Conservation (phyloP, 2,797 vertebrate genomes). For the Thamnophis elegans region DNA sequence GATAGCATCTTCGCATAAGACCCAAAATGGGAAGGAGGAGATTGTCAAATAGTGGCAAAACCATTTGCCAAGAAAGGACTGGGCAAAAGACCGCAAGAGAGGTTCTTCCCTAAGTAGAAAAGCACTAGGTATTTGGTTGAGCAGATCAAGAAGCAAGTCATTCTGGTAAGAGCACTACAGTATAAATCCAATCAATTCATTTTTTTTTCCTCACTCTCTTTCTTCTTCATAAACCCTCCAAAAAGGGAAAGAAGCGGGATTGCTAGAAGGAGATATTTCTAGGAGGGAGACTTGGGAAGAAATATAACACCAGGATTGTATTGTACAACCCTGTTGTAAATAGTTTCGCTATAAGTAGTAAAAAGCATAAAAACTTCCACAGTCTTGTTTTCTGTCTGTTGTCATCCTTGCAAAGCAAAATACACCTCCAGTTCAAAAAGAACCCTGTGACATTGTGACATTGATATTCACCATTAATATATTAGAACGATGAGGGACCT, state of each 20-base stretch:
- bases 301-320: neutral
- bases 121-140: neutral
- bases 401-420: neutral
- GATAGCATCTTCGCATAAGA: neutral
- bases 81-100: neutral
- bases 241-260: neutral
- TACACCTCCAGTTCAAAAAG: neutral
- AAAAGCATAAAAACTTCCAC: neutral
- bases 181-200: neutral
- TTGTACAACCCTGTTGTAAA: neutral
- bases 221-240: neutral
- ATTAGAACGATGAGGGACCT: neutral
- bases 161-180: neutral
- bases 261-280: neutral
- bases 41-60: neutral
- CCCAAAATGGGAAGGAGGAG: neutral
- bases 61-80: neutral
- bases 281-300: neutral
- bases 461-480: neutral
- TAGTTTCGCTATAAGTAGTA: neutral
- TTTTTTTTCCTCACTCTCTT: neutral
- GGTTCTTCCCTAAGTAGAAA: neutral
- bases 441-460: neutral
- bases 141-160: neutral
- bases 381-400: neutral